phyloP scores from a whole-genome alignment of 2,888 invertebrate genomes.

The Azorinus chamasolen region DNA sequence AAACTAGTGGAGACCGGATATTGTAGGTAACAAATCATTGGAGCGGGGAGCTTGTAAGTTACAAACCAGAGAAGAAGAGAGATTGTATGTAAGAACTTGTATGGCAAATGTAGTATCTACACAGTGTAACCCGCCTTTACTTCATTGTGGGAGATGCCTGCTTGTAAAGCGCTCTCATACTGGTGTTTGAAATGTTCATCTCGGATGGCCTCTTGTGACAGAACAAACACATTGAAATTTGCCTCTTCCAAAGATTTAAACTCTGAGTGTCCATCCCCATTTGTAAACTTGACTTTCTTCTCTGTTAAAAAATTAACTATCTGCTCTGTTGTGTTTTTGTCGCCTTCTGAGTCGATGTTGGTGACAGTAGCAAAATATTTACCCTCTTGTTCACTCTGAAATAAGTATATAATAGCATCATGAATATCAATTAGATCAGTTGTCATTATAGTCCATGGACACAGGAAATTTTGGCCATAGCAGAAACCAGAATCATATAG shows the following conservation, averaged over 20 bases:
- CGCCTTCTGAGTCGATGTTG: constrained; percentile 8
- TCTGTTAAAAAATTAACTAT: constrained; percentile 16
- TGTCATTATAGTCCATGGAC: no score
- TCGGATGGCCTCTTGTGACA: constrained; percentile 27
- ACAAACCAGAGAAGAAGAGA: no score
- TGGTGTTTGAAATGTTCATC: constrained; percentile 7
- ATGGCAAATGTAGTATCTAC: no score
- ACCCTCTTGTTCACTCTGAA: no score
- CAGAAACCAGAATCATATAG: no score
- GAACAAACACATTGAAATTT: constrained; percentile 49
- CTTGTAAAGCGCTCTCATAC: constrained; percentile 24
- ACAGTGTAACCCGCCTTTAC: constrained; percentile 26
- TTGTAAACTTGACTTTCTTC: constrained; percentile 22
- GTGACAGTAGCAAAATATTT: no score
- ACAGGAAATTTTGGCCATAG: no score
- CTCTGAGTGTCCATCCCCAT: constrained; percentile 14
- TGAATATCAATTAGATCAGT: no score
- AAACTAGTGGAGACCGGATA: background rate
- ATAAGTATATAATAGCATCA: no score
- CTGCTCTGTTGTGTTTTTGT: background rate
- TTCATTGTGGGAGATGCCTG: constrained; percentile 19
- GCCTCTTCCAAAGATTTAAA: constrained; percentile 20
- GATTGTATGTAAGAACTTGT: no score
- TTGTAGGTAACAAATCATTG: background rate
- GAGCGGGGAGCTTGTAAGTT: no score